A percentile compares a stretch with the other conserved stretches of the same genome.
phyloP scores from a whole-genome alignment of 2,888 invertebrate genomes.

The Griposia aprilina region DNA sequence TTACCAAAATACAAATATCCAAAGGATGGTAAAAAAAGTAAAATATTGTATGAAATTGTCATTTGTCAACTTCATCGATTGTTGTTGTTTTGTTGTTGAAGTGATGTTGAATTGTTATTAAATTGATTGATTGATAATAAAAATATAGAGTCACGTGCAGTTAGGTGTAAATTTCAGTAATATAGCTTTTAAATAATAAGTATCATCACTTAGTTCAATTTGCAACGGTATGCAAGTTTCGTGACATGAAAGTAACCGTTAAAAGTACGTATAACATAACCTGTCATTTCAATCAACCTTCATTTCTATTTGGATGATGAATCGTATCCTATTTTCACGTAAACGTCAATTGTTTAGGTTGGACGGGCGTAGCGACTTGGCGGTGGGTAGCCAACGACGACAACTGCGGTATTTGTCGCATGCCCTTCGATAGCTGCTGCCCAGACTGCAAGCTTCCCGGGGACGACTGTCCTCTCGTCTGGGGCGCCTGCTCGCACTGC shows the following conservation, averaged over 20 bases:
- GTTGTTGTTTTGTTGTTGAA: constrained; percentile 29
- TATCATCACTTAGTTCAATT: constrained; percentile 24
- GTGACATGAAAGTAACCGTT: constrained; percentile 91
- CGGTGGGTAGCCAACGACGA: constrained; percentile 99
- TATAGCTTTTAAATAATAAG: neutral
- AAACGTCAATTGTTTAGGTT: constrained; percentile 89
- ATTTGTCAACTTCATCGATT: constrained; percentile 44
- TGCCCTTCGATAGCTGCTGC: constrained; percentile 99
- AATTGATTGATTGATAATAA: too few species aligned
- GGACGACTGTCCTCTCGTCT: constrained; percentile 99
- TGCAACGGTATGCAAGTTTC: constrained; percentile 57
- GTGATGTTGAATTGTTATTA: too few species aligned
- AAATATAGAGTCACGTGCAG: neutral
- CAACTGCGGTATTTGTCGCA: constrained; percentile 99
- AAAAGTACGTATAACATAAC: constrained; percentile 87
- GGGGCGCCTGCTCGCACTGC: constrained; percentile 99
- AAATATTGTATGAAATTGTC: neutral
- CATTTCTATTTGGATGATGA: constrained; percentile 34
- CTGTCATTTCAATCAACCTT: constrained; percentile 24
- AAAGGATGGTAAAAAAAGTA: neutral
- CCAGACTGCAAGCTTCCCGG: constrained; percentile 99
- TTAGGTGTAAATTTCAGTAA: neutral
- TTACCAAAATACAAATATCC: neutral
- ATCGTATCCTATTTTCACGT: constrained; percentile 24
- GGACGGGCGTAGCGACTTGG: constrained; percentile 99